Percentiles rank a stretch among this genome's conserved stretches.
phyloP scores from a whole-genome alignment of 1,140 invertebrate species.

The Zaprionus lachaisei region DNA sequence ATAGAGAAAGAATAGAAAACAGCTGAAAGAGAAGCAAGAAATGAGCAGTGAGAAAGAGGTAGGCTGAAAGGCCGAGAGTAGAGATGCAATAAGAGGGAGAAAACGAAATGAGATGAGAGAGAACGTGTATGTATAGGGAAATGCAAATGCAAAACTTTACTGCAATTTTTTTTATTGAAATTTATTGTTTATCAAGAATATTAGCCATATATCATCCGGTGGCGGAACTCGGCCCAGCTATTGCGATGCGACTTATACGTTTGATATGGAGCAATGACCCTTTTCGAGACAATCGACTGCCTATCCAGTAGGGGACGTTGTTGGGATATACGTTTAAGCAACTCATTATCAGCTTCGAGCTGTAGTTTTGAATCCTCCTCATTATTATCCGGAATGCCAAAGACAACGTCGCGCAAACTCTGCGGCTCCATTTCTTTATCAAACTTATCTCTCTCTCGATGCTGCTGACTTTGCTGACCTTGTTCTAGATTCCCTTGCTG shows the following conservation, averaged over 20 bases:
- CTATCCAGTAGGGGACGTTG: not conserved
- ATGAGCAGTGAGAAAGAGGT: no score
- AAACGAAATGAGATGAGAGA: no score
- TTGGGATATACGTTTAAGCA: conserved; percentile 18
- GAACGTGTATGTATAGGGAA: no score
- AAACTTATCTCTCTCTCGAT: not conserved
- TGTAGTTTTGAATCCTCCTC: conserved; percentile 20
- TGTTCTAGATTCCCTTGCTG: not conserved
- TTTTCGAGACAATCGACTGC: conserved; percentile 16
- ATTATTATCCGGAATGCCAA: conserved; percentile 27
- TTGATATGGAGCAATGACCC: conserved; percentile 58
- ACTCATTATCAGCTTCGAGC: conserved; percentile 21
- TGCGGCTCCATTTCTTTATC: conserved; percentile 23
- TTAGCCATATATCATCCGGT: conserved; percentile 57
- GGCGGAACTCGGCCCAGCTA: conserved; percentile 65
- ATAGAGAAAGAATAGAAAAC: no score
- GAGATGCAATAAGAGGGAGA: no score
- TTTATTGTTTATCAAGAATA: conserved; percentile 9
- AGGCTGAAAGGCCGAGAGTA: no score
- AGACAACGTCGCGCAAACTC: conserved; percentile 31
- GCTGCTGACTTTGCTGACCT: not conserved
- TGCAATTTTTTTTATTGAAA: no score
- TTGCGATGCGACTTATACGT: conserved; percentile 52
- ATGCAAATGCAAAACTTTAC: no score
- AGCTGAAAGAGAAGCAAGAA: not conserved